Percentiles rank a stretch among this genome's conserved stretches.
Conservation (phyloP, 1,140 invertebrate genomes). For the Whitmania pigra region DNA sequence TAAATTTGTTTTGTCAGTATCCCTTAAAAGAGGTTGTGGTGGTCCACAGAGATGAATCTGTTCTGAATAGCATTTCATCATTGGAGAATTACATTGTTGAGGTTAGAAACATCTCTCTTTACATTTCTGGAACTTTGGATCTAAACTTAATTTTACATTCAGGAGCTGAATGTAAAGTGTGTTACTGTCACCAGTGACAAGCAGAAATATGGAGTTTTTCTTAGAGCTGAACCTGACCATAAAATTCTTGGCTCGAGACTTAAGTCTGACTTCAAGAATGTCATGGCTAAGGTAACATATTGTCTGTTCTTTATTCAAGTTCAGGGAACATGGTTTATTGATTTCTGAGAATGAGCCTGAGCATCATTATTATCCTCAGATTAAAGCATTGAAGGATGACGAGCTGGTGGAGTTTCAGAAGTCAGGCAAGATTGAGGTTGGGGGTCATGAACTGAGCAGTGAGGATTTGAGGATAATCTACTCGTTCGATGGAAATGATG, state of each 20-base stretch:
- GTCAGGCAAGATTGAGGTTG: constrained; percentile 57
- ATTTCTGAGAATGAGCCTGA: neutral
- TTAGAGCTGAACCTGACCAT: constrained; percentile 86
- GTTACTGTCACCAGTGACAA: constrained; percentile 83
- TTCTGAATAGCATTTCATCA: constrained; percentile 65
- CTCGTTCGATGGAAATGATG: constrained; percentile 48
- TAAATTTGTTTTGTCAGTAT: constrained; percentile 48
- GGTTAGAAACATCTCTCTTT: constrained; percentile 29
- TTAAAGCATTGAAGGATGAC: constrained; percentile 65
- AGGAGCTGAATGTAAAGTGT: constrained; percentile 79
- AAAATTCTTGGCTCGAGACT: constrained; percentile 59
- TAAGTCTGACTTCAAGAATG: constrained; percentile 67
- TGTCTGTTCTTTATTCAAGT: neutral
- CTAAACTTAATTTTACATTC: neutral
- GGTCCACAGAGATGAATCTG: constrained; percentile 68
- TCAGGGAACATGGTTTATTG: neutral
- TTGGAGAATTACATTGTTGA: constrained; percentile 76
- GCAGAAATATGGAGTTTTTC: constrained; percentile 76
- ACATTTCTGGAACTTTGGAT: neutral
- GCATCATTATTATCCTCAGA: constrained; percentile 30
- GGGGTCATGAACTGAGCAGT: constrained; percentile 61
- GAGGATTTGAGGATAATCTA: constrained; percentile 78
- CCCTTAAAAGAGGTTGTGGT: constrained; percentile 88
- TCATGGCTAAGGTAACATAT: constrained; percentile 49
- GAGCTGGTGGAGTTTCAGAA: constrained; percentile 65